Evolutionary conservation across 2,113 vertebrate genomes (phyloP).

Genomic region (Ammospiza caudacuta): DNA sequence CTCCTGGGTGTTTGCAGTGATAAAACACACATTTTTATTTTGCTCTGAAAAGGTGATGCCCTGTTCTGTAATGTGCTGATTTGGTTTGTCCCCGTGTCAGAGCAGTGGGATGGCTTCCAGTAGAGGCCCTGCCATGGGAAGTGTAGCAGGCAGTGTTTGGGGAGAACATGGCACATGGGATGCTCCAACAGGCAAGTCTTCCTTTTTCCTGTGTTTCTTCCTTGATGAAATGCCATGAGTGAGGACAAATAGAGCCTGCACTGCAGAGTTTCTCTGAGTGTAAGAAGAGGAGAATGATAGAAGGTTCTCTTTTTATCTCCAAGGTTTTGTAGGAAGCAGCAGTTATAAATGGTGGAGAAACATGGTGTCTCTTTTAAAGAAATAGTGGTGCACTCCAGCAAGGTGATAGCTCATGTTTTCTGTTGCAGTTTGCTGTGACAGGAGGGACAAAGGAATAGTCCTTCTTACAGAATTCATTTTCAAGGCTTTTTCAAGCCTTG

Average conservation of each 20-base stretch:
- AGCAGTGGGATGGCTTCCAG: neutral
- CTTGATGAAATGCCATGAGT: neutral
- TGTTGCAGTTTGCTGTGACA: neutral
- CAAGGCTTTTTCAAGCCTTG: neutral
- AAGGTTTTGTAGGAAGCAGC: neutral
- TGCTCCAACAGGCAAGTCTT: rapidly evolving
- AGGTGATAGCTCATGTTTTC: neutral
- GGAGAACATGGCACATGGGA: too few relatives aligned
- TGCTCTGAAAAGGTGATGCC: neutral
- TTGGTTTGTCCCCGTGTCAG: neutral
- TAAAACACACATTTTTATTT: rapidly evolving
- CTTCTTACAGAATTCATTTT: neutral
- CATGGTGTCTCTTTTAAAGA: neutral
- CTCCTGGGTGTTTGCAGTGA: neutral
- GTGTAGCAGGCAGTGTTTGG: rapidly evolving
- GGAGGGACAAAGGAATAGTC: neutral
- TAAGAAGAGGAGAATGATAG: neutral
- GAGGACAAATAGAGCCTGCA: neutral
- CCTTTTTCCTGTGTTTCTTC: neutral
- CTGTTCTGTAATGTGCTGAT: rapidly evolving
- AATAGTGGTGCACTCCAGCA: neutral
- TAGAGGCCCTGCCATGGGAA: neutral
- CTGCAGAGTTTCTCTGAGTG: neutral
- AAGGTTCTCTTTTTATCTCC: neutral
- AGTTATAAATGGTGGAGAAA: neutral